These are phyloP conservation scores for Philotrypesis tridentata DNA, from an alignment of 1,140 invertebrate genomes.

Conservation along the genomic window DNA sequence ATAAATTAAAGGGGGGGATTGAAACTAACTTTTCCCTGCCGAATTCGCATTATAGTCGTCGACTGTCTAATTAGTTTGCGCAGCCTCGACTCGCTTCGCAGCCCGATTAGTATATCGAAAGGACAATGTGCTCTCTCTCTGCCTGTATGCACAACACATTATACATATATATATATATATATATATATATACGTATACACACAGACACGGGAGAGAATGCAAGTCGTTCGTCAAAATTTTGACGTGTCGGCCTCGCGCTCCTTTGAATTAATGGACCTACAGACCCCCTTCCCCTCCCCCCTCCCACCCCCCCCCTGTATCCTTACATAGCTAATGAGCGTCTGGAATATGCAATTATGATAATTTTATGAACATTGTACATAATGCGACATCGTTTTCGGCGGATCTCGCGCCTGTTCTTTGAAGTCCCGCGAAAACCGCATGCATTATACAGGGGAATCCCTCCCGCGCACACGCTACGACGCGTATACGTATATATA, in stretches of 20 bases:
- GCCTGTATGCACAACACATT: not conserved
- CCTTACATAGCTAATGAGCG: slow-evolving; percentile 23
- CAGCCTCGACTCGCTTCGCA: not conserved
- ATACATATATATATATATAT: too few species aligned
- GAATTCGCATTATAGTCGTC: not conserved
- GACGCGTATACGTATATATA: too few species aligned
- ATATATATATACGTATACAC: too few species aligned
- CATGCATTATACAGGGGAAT: too few species aligned
- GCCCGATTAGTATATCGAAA: not conserved
- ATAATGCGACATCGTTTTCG: not conserved
- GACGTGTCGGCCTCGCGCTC: not conserved
- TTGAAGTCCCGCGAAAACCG: not conserved
- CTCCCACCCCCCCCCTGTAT: too few species aligned
- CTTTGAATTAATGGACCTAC: slow-evolving; percentile 23
- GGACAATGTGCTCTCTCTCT: not conserved
- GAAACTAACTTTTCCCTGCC: not conserved
- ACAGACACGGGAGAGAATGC: too few species aligned
- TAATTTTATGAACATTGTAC: slow-evolving; percentile 30
- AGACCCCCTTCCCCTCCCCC: not conserved
- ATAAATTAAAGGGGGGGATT: not conserved
- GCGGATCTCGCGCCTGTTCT: too few species aligned
- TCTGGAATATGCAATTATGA: slow-evolving; percentile 33
- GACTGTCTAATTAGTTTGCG: not conserved
- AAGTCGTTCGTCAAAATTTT: slow-evolving; percentile 21
- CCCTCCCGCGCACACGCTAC: too few species aligned